These are phyloP conservation scores for Strigamia crassipes DNA, from an alignment of 2,888 invertebrate genomes.

Conservation along the genomic window DNA sequence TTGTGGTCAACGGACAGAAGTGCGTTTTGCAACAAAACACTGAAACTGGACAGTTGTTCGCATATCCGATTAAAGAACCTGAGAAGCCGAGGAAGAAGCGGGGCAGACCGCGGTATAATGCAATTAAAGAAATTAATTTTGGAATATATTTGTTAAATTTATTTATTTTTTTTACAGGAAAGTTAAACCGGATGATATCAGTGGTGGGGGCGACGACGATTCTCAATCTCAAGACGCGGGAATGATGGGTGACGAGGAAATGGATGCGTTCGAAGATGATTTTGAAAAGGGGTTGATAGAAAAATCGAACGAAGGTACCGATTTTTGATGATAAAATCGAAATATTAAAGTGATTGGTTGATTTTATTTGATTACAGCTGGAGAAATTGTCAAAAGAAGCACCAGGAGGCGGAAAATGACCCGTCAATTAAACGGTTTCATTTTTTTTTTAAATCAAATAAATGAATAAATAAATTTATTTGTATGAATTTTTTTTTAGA, in stretches of 20 bases:
- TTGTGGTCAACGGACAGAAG: constrained; percentile 58
- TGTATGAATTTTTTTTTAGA: constrained; percentile 52
- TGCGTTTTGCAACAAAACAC: constrained; percentile 58
- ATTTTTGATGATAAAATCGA: background rate
- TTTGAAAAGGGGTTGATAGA: constrained; percentile 55
- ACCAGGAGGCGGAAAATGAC: constrained; percentile 56
- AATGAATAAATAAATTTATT: no score
- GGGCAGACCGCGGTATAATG: constrained; percentile 50
- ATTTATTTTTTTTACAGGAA: constrained; percentile 41
- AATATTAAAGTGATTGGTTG: background rate
- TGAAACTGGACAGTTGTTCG: constrained; percentile 58
- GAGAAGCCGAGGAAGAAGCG: constrained; percentile 51
- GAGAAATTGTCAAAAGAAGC: constrained; percentile 58
- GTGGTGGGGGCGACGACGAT: constrained; percentile 17
- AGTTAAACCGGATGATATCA: constrained; percentile 12
- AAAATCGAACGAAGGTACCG: constrained; percentile 57
- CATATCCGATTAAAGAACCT: constrained; percentile 57
- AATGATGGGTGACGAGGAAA: constrained; percentile 49
- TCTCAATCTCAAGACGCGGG: constrained; percentile 30
- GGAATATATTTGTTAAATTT: background rate
- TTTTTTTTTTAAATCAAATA: no score
- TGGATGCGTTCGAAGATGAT: constrained; percentile 56
- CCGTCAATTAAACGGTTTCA: constrained; percentile 55
- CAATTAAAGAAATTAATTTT: no score
- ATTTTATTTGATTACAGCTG: constrained; percentile 52